Evolutionary conservation across 2,888 invertebrate species (phyloP), one percentile per base, ranked within the genome.

Genomic region (Leucozona laternaria): DNA sequence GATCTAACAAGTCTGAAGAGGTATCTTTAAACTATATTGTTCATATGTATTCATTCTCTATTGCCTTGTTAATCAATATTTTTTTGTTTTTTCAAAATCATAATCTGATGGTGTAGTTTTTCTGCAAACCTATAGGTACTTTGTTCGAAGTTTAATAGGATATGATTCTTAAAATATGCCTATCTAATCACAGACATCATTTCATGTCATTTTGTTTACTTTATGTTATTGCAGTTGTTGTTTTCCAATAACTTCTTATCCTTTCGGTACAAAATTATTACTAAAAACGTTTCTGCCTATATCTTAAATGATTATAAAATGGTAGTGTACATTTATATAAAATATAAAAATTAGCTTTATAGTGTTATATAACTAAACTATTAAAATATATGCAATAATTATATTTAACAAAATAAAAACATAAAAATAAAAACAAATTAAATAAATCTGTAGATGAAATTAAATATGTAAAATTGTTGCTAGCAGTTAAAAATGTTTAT

Each of bases 401-500:
- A 31, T 31, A 48, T 6, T 62, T 13, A 43, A 64, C 28, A 5
- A 64, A n/a, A 45, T 10, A 60, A 15, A 7, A 57, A 31, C 2
- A n/a, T 15, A 15, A 37, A 15, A 40, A 37, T 15, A 2, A 60
- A 31, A 57, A 11, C 4, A 34, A 34, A 34, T 37, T 37, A 20
- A 28, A 11, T 43, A n/a, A 25, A 64, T n/a, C 43, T 43, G 64
- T 64, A 48, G 31, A 31, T 64, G n/a, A 28, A 31, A 64, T 40
- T 0, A 40, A 43, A 8, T 25, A 62, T 28, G 45, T 31, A 64
- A 48, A 58, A 45, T 45, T 64, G 64, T 64, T 64, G 66, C 70
- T 66, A 71, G 79, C 76, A 79, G 84, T 79, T 75, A 75, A 79
- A 81, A 79, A 50, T 70, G 73, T 64, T 83, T 43, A 31, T 71